These are phyloP conservation scores for Rhimphoctona megacephalus DNA, from an alignment of 2,888 invertebrate species.

Conservation along the genomic window DNA sequence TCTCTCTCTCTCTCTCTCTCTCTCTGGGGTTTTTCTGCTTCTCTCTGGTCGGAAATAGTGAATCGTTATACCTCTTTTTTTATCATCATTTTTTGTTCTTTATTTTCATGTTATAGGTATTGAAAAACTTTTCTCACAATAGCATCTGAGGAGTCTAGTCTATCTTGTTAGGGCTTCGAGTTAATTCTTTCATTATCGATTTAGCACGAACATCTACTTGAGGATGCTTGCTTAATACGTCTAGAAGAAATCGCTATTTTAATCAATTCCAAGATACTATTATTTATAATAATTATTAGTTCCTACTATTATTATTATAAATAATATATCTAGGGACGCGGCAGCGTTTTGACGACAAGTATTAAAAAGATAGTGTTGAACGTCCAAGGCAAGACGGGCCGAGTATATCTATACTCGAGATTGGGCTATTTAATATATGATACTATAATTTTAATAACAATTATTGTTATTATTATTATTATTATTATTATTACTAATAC, in stretches of 20 bases:
- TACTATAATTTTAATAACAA: no score
- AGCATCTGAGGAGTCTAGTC: conserved; percentile 11
- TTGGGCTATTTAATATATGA: no score
- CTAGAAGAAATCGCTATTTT: not conserved
- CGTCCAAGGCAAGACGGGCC: no score
- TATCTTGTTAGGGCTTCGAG: not conserved
- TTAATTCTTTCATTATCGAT: conserved; percentile 21
- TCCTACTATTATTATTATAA: no score
- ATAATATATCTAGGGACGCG: no score
- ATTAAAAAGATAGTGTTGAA: no score
- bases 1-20: conserved; percentile 19
- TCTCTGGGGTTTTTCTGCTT: conserved; percentile 15
- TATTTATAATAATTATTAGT: not conserved
- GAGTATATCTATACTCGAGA: no score
- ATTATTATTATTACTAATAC: not conserved
- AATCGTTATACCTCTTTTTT: conserved; percentile 36
- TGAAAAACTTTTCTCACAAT: conserved; percentile 42
- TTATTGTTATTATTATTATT: not conserved
- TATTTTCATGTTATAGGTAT: conserved; percentile 39
- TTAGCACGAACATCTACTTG: not conserved
- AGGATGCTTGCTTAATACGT: not conserved
- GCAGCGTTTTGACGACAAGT: no score
- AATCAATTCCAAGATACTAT: not conserved
- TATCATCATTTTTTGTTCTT: conserved; percentile 9
- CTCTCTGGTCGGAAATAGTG: conserved; percentile 54